These are phyloP conservation scores for Agapornis canus DNA, from an alignment of 2,797 vertebrate species.

Conservation along the genomic window DNA sequence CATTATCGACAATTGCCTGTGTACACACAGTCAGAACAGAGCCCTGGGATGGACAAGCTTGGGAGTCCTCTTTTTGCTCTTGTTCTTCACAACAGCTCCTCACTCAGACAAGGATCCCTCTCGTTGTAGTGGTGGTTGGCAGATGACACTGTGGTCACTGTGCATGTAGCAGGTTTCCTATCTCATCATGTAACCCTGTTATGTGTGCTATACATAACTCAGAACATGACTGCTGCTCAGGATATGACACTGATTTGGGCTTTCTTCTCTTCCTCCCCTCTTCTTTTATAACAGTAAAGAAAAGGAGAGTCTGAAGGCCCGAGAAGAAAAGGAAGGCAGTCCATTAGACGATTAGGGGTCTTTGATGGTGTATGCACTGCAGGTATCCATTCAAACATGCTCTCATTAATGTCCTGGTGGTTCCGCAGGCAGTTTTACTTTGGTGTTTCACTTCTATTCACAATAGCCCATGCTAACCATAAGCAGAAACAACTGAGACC, in stretches of 20 bases:
- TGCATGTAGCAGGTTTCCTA: not conserved
- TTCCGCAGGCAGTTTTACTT: not conserved
- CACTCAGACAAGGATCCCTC: rapidly evolving
- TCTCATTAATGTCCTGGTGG: not conserved
- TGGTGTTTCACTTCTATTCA: not conserved
- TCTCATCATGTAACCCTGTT: not conserved
- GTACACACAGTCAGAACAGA: not conserved
- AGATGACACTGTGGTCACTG: not conserved
- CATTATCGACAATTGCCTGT: not conserved
- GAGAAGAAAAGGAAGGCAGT: not conserved
- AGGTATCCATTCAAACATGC: not conserved
- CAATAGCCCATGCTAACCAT: not conserved
- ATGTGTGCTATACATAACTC: not conserved
- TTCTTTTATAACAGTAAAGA: not conserved
- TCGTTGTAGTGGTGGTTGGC: not conserved
- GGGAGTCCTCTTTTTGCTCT: not conserved
- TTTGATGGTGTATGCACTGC: not conserved
- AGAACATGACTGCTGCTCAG: not conserved
- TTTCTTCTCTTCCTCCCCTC: not conserved
- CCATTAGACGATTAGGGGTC: not conserved
- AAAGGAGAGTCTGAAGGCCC: conserved; percentile 35
- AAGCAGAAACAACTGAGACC: not conserved
- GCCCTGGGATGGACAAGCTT: not conserved
- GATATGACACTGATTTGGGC: not conserved
- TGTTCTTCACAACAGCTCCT: not conserved